Evolutionary conservation across 2,797 vertebrate genomes (phyloP), one percentile per base, ranked within the genome.

Genomic region (Xiphophorus birchmanni): DNA sequence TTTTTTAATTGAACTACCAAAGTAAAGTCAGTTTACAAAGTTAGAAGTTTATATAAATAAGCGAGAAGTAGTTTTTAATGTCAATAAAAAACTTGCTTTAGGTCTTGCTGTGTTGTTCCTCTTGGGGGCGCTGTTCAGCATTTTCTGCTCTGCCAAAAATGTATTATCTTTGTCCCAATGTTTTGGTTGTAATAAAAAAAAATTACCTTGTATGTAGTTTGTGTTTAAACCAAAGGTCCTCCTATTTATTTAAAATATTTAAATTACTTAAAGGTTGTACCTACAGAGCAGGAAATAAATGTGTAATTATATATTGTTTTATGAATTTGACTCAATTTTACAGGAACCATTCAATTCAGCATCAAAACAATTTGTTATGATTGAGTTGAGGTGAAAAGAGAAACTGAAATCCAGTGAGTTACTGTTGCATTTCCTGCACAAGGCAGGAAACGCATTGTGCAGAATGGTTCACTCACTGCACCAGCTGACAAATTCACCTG

Each of bases 91-190:
- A 10, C 18, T 5, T 37, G 29, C 29, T 63, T 72, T 47, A 11
- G 10, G 40, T 56, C 32, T 48, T 10, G 8, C 0, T 80, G 4
- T 13, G 5, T 42, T 47, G 5, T 5, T 78, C 91, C 93, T 78
- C 88, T 54, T 26, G 90, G 80, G 83, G 91, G 89, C 7, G 85
- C 87, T 91, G 17, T 88, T 90, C 73, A 35, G 50, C 67, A 47
- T 54, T 3, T 54, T 3, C 15, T 35, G 54, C 0, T 52, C 40
- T 5, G 29, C 17, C 3, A 40, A 44, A 37, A 76, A 26, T 2
- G 6, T 79, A 74, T 26, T 15, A 17, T 69, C 10, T 44, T 12
- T n/a, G 40, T 71, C 42, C 5, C 12, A 45, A 23, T 44, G 42
- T 72, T 72, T 26, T 15, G 44, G 12, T 44, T 71, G 21, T 42